A percentile compares a stretch with the other conserved stretches of the same genome.
Conservation (phyloP, 2,888 invertebrate species). For the Aporophyla lueneburgensis region DNA sequence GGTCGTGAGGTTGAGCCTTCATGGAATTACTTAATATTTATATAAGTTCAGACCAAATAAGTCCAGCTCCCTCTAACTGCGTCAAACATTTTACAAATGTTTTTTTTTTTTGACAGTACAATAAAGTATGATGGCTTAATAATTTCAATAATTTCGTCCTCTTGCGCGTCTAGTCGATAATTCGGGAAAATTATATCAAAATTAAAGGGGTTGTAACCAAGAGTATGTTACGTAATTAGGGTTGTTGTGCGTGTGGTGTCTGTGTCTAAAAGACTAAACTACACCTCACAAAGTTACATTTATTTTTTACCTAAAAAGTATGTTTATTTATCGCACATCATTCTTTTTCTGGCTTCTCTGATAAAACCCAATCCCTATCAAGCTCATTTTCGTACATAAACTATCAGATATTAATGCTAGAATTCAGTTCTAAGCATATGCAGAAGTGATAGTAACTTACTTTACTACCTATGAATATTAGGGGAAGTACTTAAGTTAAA, state of each 20-base stretch:
- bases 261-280: neutral
- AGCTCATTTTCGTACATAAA: neutral
- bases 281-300: no score
- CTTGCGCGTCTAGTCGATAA: neutral
- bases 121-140: neutral
- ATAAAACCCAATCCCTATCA: neutral
- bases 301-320: neutral
- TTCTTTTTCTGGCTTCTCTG: neutral
- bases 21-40: slow-evolving; percentile 39
- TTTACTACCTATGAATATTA: no score
- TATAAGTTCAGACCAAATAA: slow-evolving; percentile 21
- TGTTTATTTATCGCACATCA: neutral
- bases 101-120: neutral
- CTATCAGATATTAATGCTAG: neutral
- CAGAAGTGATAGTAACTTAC: neutral
- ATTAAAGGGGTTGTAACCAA: neutral
- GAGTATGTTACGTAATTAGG: neutral
- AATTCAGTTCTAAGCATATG: neutral
- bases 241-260: neutral
- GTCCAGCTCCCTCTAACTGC: slow-evolving; percentile 3
- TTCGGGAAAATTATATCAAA: neutral
- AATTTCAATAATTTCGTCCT: neutral
- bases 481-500: neutral
- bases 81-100: slow-evolving; percentile 2
- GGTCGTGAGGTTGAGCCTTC: slow-evolving; percentile 21